Conservation (phyloP, 2,888 invertebrate species). For the Empis stercorea region DNA sequence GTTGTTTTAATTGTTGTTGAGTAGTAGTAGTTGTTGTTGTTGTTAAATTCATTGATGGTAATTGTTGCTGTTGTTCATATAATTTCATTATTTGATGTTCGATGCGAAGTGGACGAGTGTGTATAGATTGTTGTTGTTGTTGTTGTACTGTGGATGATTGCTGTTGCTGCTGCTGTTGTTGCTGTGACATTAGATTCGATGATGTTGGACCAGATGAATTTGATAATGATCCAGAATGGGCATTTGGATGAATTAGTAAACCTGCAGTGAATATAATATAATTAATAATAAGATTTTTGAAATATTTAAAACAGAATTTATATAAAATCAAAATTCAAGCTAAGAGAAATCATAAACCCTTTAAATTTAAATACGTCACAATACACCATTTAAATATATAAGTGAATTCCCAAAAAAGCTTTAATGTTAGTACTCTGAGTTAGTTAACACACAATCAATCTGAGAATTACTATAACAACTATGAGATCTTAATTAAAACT, state of each 20-base stretch:
- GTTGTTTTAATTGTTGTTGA: slow-evolving; percentile 14
- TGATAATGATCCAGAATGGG: slow-evolving; percentile 19
- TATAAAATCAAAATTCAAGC: too few species aligned
- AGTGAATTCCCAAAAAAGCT: too few species aligned
- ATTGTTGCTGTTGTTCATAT: slow-evolving; percentile 14
- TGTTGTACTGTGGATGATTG: slow-evolving; percentile 7
- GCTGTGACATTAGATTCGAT: background rate
- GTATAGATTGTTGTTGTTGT: slow-evolving; percentile 20
- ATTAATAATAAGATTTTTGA: background rate
- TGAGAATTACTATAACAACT: too few species aligned
- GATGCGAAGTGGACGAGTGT: slow-evolving; percentile 10
- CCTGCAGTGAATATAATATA: slow-evolving; percentile 18
- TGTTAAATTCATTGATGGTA: background rate
- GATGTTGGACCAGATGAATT: slow-evolving; percentile 10
- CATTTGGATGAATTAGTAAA: slow-evolving; percentile 25
- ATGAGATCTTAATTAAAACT: too few species aligned
- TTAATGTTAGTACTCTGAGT: too few species aligned
- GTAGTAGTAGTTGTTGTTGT: slow-evolving; percentile 13
- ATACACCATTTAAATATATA: too few species aligned
- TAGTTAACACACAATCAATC: too few species aligned
- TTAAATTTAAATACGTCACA: too few species aligned
- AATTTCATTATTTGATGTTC: slow-evolving; percentile 19
- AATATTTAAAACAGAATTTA: background rate
- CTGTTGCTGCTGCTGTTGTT: slow-evolving; percentile 3
- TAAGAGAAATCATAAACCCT: too few species aligned